Evolutionary conservation across 2,113 vertebrate species (phyloP), one percentile per base, ranked within the genome.

Genomic region (Ammospiza caudacuta): DNA sequence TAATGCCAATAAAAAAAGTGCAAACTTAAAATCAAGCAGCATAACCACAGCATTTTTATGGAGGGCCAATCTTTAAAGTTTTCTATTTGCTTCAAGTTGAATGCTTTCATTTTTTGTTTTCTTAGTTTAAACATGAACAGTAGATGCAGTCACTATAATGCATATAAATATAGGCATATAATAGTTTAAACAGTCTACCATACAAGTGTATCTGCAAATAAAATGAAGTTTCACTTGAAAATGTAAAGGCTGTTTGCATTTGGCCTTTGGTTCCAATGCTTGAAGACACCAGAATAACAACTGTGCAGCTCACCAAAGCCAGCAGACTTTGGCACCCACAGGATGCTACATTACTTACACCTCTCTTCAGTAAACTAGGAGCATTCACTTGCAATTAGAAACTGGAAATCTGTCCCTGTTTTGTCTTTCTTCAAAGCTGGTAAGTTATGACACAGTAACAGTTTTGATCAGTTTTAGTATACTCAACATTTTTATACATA

Each of bases 1-100:
- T 96, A 98, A 98, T 87, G 97, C 97, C 97, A 98, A 98, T 97
- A 94, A 97, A 97, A 97, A 97, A 98, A 98, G 98, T 98, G 98
- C 98, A 98, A 98, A 98, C 95, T 97, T 96, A 97, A 98, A 98
- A 97, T 96, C 96, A 97, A 98, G 98, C 98, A 98, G 98, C 98
- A 98, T 97, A 98, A 97, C 96, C 97, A 94, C 95, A 97, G 90
- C 92, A 95, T 97, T 97, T 98, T 98, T 95, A 97, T 91, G 87
- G 95, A 97, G 92, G 97, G 97, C 96, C 96, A 97, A 97, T 97
- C 91, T 92, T 94, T 80, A 91, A 94, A 96, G 88, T 92, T 83
- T 87, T 85, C 76, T 95, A 63, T 77, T 62, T 92, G 93, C 93
- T 97, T 98, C 93, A 97, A 98, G 96, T 93, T 94, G 95, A 97